phyloP scores from a whole-genome alignment of 2,888 invertebrate species.

The Morpho achilles region DNA sequence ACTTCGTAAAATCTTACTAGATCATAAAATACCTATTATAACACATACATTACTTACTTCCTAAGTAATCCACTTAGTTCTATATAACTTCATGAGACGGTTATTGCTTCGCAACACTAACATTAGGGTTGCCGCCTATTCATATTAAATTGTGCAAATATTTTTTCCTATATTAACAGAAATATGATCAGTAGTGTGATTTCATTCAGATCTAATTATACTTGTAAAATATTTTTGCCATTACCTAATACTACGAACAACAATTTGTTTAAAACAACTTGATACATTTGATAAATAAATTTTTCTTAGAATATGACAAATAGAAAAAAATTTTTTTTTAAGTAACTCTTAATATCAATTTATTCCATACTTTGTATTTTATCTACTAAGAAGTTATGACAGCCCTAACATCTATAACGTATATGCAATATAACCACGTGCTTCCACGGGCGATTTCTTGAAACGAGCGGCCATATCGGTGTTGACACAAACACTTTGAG shows the following conservation, averaged over 20 bases:
- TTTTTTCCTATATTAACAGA: background rate
- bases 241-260: no score
- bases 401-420: conserved; percentile 6
- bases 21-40: conserved; percentile 6
- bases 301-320: no score
- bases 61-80: conserved; percentile 14
- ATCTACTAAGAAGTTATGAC: background rate
- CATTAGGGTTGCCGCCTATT: conserved; percentile 6
- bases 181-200: background rate
- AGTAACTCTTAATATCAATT: no score
- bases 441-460: conserved; percentile 21
- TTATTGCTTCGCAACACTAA: conserved; percentile 9
- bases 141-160: conserved; percentile 1
- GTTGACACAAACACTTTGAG: conserved; percentile 59
- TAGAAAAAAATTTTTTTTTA: no score
- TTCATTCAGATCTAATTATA: background rate
- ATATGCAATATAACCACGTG: conserved; percentile 3
- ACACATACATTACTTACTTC: conserved; percentile 1
- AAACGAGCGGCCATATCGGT: conserved; percentile 35
- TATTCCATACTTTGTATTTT: no score
- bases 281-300: no score
- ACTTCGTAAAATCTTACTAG: background rate
- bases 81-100: conserved; percentile 7
- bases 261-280: no score
- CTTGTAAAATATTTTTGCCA: no score